Conservation (phyloP, 2,113 vertebrate species). For the Carettochelys insculpta region DNA sequence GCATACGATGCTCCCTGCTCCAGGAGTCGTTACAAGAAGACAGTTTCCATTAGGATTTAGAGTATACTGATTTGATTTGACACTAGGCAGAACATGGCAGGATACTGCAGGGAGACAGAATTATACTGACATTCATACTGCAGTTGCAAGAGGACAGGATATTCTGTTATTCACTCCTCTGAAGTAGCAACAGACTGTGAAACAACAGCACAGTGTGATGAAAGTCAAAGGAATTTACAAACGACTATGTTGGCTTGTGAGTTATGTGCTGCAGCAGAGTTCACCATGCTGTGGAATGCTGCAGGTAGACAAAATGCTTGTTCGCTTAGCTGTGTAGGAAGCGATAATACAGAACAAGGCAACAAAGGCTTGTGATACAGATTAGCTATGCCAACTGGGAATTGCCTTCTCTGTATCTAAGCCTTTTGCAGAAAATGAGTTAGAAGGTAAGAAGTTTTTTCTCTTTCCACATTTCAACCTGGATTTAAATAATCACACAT, state of each 20-base stretch:
- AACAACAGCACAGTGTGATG: neutral
- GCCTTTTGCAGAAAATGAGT: neutral
- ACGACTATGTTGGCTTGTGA: accelerated
- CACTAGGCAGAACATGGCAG: neutral
- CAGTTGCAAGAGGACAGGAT: neutral
- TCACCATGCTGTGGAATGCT: neutral
- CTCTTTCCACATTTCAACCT: slow-evolving; percentile 11
- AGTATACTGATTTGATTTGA: neutral
- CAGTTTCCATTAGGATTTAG: neutral
- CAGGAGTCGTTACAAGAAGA: neutral
- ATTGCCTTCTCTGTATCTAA: neutral
- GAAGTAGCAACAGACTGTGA: neutral
- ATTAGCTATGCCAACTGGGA: neutral
- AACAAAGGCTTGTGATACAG: neutral
- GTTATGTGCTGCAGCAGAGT: accelerated
- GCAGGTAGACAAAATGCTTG: neutral
- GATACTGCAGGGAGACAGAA: neutral
- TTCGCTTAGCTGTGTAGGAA: accelerated
- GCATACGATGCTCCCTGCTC: neutral
- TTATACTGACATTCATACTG: neutral
- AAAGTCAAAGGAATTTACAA: neutral
- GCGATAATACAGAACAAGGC: accelerated
- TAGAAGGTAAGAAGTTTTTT: neutral
- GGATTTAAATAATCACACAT: slow-evolving; percentile 7
- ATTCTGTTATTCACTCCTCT: neutral